These are phyloP conservation scores for Aquatica leii DNA, from an alignment of 2,888 invertebrate genomes.

Conservation along the genomic window DNA sequence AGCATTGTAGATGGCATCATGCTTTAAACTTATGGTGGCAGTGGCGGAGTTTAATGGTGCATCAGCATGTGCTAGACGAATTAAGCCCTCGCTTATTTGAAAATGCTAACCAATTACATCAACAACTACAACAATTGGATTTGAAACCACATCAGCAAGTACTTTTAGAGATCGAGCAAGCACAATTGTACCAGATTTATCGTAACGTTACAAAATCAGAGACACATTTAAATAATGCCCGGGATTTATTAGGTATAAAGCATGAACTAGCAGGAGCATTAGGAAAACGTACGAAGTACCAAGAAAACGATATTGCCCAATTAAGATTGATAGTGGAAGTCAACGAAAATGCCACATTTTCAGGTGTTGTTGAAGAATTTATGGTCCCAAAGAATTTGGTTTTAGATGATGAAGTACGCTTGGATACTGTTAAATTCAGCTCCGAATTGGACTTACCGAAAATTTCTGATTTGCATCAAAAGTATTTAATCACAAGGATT, in stretches of 20 bases:
- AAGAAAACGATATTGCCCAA: slow-evolving; percentile 83
- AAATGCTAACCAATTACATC: slow-evolving; percentile 62
- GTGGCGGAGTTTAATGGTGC: slow-evolving; percentile 74
- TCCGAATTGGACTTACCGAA: slow-evolving; percentile 57
- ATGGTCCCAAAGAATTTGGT: slow-evolving; percentile 72
- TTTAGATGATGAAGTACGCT: slow-evolving; percentile 85
- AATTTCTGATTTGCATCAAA: slow-evolving; percentile 78
- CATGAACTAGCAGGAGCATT: slow-evolving; percentile 78
- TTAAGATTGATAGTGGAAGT: slow-evolving; percentile 74
- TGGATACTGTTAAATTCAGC: slow-evolving; percentile 80
- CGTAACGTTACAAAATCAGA: slow-evolving; percentile 76
- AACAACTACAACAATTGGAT: slow-evolving; percentile 54
- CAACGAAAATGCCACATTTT: slow-evolving; percentile 58
- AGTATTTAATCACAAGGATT: slow-evolving; percentile 78
- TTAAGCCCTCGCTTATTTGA: slow-evolving; percentile 72
- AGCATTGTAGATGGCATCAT: slow-evolving; percentile 51
- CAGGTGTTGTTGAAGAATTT: slow-evolving; percentile 62
- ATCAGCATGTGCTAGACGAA: slow-evolving; percentile 82
- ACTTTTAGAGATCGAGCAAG: slow-evolving; percentile 66
- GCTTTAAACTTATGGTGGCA: slow-evolving; percentile 73
- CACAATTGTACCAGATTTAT: slow-evolving; percentile 76
- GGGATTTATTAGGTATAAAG: slow-evolving; percentile 70
- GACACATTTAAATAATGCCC: slow-evolving; percentile 71
- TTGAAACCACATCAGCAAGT: slow-evolving; percentile 53
- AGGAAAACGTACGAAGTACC: slow-evolving; percentile 91